Base-by-base conservation (phyloP, 2,797 vertebrate genomes). In the Aldrovandia affinis region DNA sequence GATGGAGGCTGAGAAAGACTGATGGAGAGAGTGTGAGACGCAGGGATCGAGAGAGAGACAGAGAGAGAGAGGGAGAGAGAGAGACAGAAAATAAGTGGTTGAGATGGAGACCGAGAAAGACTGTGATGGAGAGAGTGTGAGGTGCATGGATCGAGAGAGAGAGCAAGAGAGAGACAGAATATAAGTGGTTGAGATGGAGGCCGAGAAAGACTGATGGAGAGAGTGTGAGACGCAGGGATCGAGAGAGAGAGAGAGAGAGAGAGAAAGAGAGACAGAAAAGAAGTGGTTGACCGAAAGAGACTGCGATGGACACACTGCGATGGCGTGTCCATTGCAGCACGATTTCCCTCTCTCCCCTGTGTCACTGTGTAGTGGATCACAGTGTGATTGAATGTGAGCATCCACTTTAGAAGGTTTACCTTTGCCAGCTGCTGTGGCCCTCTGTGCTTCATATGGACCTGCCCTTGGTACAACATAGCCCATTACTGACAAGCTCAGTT, bases 91-190 rank as follows among this genome's bases (percentile, higher is more conserved):
- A 30, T 28, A 20, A 44, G 36, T 10, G 10, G 15, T 0, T 0
- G 18, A 14, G 55, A 44, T 15, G 44, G 22, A 75, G 39, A 44
- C 25, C 25, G 84, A 61, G 6, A 55, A 78, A 65, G 47, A 80
- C 50, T 50, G 42, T 78, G 36, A n/a, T 52, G 81, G 79, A 86
- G 81, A 70, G 82, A 85, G 84, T 57, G 42, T 68, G 55, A 83
- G 83, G 81, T 30, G 80, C 33, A 36, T 20, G 68, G 18, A 18
- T 39, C 5, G 80, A 65, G 47, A 80, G 57, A 59, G 42, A 81
- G 36, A n/a, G 59, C 81, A 75, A 86, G 81, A 70, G 82, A 85
- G 84, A 65, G 42, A 78, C 47, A 83, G 83, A 77, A n/a, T n/a
- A n/a, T n/a, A n/a, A n/a, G n/a, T n/a, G n/a, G n/a, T n/a, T n/a